Base-by-base conservation (phyloP, 2,113 vertebrate species). In the Onychorhynchus coronatus region DNA sequence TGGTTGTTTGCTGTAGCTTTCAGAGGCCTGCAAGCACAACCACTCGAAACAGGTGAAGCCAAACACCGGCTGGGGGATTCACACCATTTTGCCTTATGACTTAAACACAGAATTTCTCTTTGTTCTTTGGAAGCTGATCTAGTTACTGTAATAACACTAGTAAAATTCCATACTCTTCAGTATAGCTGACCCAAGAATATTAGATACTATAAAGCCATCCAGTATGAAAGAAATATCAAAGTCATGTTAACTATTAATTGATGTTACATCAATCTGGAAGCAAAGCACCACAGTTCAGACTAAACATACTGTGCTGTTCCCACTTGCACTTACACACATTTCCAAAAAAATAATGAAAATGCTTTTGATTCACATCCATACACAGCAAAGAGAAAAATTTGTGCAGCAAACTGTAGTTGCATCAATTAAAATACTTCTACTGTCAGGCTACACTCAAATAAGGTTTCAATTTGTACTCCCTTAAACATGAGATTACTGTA, bases 391-490 rank as follows among this genome's bases (percentile, higher is more conserved):
- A 89, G 62, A 66, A 93, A 24, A 85, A 88, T 37, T 39, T 88
- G 35, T 37, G 52, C 68, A 88, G 72, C 65, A 86, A 88, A 80
- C 44, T 90, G 47, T 67, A 90, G 46, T 13, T 93, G 39, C 5
- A 4, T 86, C 42, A 71, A 77, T 83, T 94, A 94, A 93, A 91
- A 59, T 47, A 63, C 11, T 84, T 94, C 75, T 88, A 80, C 78
- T 2, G 30, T 76, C 85, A 82, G 72, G 72, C 71, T 87, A 88
- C 1, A 7, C 28, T 90, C 79, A 89, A 83, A 85, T 71, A 81
- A 93, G 88, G 50, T 95, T 96, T 89, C 56, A 91, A 88, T 96
- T 93, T 91, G 59, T 81, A 75, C 59, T 84, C 65, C 76, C 76
- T 91, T 83, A 92, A 91, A 83, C 59, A 89, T 46, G 66, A 93